phyloP scores from a whole-genome alignment of 2,797 vertebrate genomes.

The Alcedo quadribrachys region DNA sequence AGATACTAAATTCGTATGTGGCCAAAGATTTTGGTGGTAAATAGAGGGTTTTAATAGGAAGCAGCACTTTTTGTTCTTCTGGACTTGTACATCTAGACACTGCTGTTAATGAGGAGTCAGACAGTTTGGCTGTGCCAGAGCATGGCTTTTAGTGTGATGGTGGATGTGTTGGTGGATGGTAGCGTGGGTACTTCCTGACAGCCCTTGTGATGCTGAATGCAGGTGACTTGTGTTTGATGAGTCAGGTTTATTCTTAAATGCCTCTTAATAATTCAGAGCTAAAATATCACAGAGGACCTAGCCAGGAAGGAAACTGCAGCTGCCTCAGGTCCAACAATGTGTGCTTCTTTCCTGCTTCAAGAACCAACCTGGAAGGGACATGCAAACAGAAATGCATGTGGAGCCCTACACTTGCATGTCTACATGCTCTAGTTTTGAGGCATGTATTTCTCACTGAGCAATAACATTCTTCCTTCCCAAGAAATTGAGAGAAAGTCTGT shows the following conservation, averaged over 20 bases:
- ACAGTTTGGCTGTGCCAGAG: background rate
- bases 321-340: rapidly evolving
- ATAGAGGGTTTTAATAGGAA: background rate
- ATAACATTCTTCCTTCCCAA: rapidly evolving
- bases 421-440: background rate
- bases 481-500: background rate
- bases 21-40: background rate
- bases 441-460: background rate
- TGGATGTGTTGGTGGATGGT: background rate
- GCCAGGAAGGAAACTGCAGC: background rate
- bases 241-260: background rate
- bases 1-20: background rate
- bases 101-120: background rate
- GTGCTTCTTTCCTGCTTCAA: background rate
- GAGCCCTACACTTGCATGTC: background rate
- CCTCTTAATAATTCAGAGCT: background rate
- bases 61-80: background rate
- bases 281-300: background rate
- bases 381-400: background rate
- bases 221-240: background rate
- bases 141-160: background rate
- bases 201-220: background rate
- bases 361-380: background rate
- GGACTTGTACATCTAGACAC: background rate
- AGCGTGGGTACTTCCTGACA: background rate